These are phyloP conservation scores for Tautogolabrus adspersus DNA, from an alignment of 2,113 vertebrate genomes.

Conservation along the genomic window DNA sequence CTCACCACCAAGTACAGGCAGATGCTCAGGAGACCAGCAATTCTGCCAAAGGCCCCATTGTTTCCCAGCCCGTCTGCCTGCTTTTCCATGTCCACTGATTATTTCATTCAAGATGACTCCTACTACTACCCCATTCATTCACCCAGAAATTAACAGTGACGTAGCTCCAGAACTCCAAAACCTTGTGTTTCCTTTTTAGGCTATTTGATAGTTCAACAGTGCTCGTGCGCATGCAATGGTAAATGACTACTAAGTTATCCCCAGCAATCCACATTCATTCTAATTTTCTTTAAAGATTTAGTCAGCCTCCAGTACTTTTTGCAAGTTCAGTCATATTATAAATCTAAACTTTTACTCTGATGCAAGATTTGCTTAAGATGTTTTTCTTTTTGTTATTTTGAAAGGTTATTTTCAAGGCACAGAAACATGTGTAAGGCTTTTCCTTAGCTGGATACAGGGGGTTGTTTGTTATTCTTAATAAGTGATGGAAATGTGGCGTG, in stretches of 20 bases:
- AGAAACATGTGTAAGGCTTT: neutral
- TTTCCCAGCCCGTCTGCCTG: conserved; percentile 46
- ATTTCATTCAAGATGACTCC: conserved; percentile 50
- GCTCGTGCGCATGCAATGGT: neutral
- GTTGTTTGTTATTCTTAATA: conserved; percentile 5
- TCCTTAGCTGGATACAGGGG: conserved; percentile 3
- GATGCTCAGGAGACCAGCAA: conserved; percentile 69
- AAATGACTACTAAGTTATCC: neutral
- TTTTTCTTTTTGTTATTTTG: neutral
- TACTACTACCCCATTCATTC: conserved; percentile 61
- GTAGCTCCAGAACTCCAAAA: conserved; percentile 16
- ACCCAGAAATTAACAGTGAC: conserved; percentile 17
- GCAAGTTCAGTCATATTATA: no score
- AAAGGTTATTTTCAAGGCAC: conserved; percentile 24
- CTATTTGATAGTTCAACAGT: neutral
- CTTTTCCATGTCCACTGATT: conserved; percentile 35
- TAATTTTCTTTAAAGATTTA: no score
- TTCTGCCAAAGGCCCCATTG: conserved; percentile 78
- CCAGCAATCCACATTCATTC: no score
- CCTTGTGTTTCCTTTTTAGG: neutral
- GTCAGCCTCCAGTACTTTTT: no score
- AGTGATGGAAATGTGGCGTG: conserved; percentile 19
- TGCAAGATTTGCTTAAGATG: neutral
- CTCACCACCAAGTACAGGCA: conserved; percentile 86
- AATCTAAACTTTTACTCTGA: no score